Base-by-base conservation (phyloP, 2,888 invertebrate species). In the Drosophila ezoana region DNA sequence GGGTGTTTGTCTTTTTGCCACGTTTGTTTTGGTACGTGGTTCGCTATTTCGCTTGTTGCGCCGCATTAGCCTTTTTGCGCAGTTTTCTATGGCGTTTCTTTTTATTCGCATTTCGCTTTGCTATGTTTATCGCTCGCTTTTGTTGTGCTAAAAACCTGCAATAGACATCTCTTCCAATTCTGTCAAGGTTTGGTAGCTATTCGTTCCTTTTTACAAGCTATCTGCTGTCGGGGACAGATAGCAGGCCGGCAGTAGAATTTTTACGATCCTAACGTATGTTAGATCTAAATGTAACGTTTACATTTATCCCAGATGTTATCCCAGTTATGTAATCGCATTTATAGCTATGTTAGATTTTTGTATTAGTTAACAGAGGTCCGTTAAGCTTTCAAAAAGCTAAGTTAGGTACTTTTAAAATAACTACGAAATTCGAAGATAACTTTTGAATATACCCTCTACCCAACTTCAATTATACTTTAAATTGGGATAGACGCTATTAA, bases 1-100 rank as follows among this genome's bases (percentile, higher is more conserved):
- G 41, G 58, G 43, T 43, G 53, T 59, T 28, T 56, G 20, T 40
- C 13, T 62, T 85, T 65, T 82, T 68, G 52, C 49, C 61, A 67
- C 33, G 45, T 82, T 82, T 82, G 82, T 82, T 82, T 72, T 82
- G 82, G 60, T 83, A 70, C 69, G 65, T 60, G 44, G n/a, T 88
- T 81, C 81, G 87, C 54, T 64, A 61, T 65, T 61, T 78, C 62
- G 62, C 49, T 59, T 59, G 65, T 65, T 72, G 68, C 47, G 64
- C 64, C 73, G 71, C 73, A 70, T 62, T 64, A 62, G 57, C 32
- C 10, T 54, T 62, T 69, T 56, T 53, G 54, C 52, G 62, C 51
- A 62, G 28, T 70, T 81, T 69, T 57, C 51, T 59, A 65, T 67
- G 52, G 49, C 62, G 54, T 56, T 69, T 66, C 53, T 63, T 41